Evolutionary conservation across 2,888 invertebrate genomes (phyloP).

Genomic region (Heliconius charithonia): DNA sequence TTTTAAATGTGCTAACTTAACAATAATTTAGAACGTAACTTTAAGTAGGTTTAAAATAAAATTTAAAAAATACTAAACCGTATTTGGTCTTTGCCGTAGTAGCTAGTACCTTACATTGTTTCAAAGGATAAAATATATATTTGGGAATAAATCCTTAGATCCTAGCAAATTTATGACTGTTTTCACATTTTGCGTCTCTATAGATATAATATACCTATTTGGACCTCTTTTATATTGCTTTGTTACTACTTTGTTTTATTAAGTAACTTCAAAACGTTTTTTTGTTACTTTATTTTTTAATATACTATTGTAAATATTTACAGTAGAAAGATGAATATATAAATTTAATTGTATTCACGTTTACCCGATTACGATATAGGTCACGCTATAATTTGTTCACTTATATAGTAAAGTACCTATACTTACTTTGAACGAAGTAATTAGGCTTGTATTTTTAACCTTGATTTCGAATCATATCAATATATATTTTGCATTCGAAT

Average conservation of each 20-base stretch:
- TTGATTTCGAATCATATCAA: slow-evolving; percentile 9
- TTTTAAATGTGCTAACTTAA: background rate
- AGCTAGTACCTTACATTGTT: background rate
- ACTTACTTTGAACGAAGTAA: background rate
- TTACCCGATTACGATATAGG: background rate
- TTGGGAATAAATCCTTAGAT: background rate
- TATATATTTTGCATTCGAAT: background rate
- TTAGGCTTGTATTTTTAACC: slow-evolving; percentile 5
- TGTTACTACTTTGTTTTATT: background rate
- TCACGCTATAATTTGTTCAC: slow-evolving; percentile 21
- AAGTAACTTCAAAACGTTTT: background rate
- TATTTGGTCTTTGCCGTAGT: background rate
- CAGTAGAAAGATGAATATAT: background rate
- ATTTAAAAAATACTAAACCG: background rate
- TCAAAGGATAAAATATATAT: background rate
- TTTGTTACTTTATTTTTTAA: background rate
- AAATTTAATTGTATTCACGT: slow-evolving; percentile 10
- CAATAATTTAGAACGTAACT: background rate
- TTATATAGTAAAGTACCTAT: background rate
- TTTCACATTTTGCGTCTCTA: background rate
- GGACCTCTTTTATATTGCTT: background rate
- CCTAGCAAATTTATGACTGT: too few relatives aligned
- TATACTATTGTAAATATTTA: background rate
- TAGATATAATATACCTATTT: background rate
- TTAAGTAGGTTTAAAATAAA: background rate